These are phyloP conservation scores for Resseliella maxima DNA, from an alignment of 2,888 invertebrate genomes.

Conservation along the genomic window DNA sequence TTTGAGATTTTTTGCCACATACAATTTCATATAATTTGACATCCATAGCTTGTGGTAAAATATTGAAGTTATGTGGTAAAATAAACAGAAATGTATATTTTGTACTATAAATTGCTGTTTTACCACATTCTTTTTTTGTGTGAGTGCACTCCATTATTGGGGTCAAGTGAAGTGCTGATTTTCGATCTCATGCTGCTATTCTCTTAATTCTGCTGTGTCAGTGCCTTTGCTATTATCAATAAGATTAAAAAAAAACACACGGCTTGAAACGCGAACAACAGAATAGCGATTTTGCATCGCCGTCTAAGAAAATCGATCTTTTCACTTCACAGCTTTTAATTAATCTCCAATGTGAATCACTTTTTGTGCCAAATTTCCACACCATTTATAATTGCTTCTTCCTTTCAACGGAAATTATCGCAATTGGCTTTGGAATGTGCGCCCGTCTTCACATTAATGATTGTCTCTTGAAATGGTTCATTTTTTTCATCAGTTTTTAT, in stretches of 20 bases:
- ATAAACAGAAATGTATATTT: no score
- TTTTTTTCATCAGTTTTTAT: neutral
- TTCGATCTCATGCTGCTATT: neutral
- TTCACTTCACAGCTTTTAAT: slow-evolving; percentile 19
- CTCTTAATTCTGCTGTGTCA: neutral
- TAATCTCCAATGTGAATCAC: neutral
- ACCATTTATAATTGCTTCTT: slow-evolving; percentile 14
- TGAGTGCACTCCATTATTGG: neutral
- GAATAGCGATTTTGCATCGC: slow-evolving; percentile 3
- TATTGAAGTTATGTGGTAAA: no score
- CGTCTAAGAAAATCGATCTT: slow-evolving; percentile 4
- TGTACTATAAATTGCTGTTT: no score
- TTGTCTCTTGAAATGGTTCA: neutral
- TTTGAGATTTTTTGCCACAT: no score
- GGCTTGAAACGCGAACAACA: neutral
- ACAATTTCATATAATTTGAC: no score
- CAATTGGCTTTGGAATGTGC: neutral
- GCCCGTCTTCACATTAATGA: neutral
- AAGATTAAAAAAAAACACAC: slow-evolving; percentile 32
- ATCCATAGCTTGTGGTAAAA: no score
- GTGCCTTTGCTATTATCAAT: neutral
- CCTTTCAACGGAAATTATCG: neutral
- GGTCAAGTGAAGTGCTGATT: slow-evolving; percentile 34
- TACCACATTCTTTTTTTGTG: neutral
- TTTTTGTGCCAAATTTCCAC: neutral